Evolutionary conservation across 1,140 invertebrate species (phyloP).

Genomic region (Anadara kagoshimensis): DNA sequence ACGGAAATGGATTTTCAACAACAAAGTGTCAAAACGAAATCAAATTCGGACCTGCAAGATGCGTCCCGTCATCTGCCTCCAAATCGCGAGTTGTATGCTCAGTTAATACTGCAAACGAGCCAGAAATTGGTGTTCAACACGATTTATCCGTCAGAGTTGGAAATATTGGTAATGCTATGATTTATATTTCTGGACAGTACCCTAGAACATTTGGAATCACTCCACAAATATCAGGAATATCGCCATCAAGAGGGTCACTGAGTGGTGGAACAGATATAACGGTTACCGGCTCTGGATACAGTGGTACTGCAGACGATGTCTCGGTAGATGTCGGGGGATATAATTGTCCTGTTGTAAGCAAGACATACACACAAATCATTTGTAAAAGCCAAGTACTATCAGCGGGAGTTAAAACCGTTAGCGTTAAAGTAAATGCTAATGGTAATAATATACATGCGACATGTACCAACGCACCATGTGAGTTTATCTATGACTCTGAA

Average conservation of each 20-base stretch:
- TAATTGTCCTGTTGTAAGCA: conserved; percentile 31
- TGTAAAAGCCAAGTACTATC: conserved; percentile 29
- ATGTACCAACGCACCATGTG: conserved; percentile 18
- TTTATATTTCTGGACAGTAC: conserved; percentile 31
- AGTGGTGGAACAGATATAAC: conserved; percentile 47
- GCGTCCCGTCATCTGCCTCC: conserved; percentile 16
- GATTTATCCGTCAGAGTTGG: conserved; percentile 45
- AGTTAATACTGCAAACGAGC: conserved; percentile 33
- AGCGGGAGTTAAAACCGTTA: conserved; percentile 16
- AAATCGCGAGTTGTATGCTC: conserved; percentile 14
- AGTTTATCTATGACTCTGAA: conserved; percentile 25
- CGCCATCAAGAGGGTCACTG: conserved; percentile 44
- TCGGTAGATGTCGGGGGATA: conserved; percentile 31
- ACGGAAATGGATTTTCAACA: conserved; percentile 49
- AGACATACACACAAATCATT: conserved; percentile 41
- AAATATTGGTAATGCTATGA: conserved; percentile 52
- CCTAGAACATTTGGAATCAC: conserved; percentile 42
- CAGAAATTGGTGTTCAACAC: conserved; percentile 39
- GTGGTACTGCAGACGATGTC: conserved; percentile 4
- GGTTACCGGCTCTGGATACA: conserved; percentile 48
- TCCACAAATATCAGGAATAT: conserved; percentile 43
- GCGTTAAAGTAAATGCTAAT: conserved; percentile 16
- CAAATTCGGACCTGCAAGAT: conserved; percentile 30
- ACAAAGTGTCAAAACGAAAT: conserved; percentile 55
- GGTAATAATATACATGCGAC: conserved; percentile 9